These are phyloP conservation scores for Centropus unirufus DNA, from an alignment of 2,113 vertebrate genomes.

Conservation along the genomic window DNA sequence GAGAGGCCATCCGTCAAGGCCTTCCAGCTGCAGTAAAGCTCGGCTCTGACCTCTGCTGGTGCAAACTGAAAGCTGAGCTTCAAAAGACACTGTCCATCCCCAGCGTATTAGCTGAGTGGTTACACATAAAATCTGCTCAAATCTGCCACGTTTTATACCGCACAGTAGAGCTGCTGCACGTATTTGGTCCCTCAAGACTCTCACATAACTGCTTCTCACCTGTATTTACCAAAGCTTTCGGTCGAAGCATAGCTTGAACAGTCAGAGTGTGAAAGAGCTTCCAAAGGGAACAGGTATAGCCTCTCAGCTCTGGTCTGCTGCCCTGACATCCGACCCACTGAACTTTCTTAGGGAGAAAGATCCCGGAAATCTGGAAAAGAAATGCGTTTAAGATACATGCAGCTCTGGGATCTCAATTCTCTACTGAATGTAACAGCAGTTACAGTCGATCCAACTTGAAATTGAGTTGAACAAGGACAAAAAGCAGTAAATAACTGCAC, in stretches of 20 bases:
- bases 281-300: slow-evolving; percentile 94
- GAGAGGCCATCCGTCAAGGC: neutral
- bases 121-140: neutral
- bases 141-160: neutral
- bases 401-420: neutral
- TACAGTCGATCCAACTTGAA: neutral
- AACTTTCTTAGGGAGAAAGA: slow-evolving; percentile 82
- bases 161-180: neutral
- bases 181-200: neutral
- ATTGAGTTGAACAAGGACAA: neutral
- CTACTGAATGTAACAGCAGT: neutral
- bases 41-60: slow-evolving; percentile 63
- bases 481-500: neutral
- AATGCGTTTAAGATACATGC: neutral
- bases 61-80: neutral
- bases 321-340: slow-evolving; percentile 93
- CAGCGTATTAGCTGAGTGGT: rapidly evolving
- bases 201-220: slow-evolving; percentile 68
- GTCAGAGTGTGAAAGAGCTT: slow-evolving; percentile 90
- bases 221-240: slow-evolving; percentile 81
- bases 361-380: slow-evolving; percentile 86
- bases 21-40: neutral
- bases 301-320: slow-evolving; percentile 85
- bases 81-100: neutral
- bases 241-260: slow-evolving; percentile 78